Evolutionary conservation across 2,888 invertebrate species (phyloP).

Genomic region (Enchytraeus crypticus): DNA sequence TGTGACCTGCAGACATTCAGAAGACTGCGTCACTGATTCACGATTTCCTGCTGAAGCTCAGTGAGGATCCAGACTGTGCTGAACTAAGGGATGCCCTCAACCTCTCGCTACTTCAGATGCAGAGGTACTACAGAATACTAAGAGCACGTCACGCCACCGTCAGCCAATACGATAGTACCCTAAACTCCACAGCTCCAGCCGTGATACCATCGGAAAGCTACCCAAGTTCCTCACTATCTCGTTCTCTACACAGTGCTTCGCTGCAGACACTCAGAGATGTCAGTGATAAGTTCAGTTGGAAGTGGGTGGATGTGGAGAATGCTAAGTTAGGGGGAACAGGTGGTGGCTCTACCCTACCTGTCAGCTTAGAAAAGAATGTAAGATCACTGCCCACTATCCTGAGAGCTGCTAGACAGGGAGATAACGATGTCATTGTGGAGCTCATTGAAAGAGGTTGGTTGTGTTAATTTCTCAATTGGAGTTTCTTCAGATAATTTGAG

Average conservation of each 20-base stretch:
- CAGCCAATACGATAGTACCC: no score
- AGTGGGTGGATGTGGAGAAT: slow-evolving; percentile 41
- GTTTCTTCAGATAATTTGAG: no score
- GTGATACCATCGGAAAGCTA: no score
- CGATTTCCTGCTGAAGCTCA: slow-evolving; percentile 45
- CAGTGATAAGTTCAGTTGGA: slow-evolving; percentile 9
- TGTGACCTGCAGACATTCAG: slow-evolving; percentile 45
- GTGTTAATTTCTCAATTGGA: no score
- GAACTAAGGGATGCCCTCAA: slow-evolving; percentile 46
- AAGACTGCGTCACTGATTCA: slow-evolving; percentile 47
- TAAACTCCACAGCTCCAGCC: no score
- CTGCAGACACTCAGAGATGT: background rate
- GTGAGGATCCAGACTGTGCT: slow-evolving; percentile 45
- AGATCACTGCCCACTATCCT: slow-evolving; percentile 37
- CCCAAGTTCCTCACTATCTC: no score
- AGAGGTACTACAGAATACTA: slow-evolving; percentile 42
- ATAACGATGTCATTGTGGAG: slow-evolving; percentile 34
- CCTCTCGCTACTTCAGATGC: slow-evolving; percentile 45
- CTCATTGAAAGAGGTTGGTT: slow-evolving; percentile 39
- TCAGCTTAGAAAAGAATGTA: slow-evolving; percentile 14
- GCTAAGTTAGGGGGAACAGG: no score
- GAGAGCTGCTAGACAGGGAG: slow-evolving; percentile 38
- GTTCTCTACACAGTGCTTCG: no score
- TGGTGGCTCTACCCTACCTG: slow-evolving; percentile 13
- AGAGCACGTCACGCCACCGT: slow-evolving; percentile 19